Evolutionary conservation across 2,888 invertebrate genomes (phyloP).

Genomic region (Nemapogon koenigi): DNA sequence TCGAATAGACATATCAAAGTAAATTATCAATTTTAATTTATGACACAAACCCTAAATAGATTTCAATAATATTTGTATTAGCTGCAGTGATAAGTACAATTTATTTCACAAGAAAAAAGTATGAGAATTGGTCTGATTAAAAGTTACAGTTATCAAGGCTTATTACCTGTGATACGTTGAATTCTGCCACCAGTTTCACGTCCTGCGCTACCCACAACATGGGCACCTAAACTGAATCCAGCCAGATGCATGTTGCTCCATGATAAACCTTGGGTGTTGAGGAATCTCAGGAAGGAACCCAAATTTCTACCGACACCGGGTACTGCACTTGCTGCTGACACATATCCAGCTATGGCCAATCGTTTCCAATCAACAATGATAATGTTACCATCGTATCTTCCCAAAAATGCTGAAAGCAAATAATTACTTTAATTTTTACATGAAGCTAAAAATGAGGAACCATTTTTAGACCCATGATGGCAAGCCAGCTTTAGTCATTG

Average conservation of each 20-base stretch:
- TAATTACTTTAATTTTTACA: too few species aligned
- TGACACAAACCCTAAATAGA: too few species aligned
- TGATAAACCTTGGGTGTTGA: slow-evolving; percentile 21
- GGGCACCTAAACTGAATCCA: slow-evolving; percentile 37
- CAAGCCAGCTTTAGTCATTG: too few species aligned
- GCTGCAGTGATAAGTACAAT: too few species aligned
- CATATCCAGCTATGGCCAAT: slow-evolving; percentile 26
- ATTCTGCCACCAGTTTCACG: slow-evolving; percentile 25
- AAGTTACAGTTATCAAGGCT: too few species aligned
- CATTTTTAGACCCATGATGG: too few species aligned
- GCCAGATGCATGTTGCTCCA: slow-evolving; percentile 27
- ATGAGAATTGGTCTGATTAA: too few species aligned
- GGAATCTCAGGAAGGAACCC: slow-evolving; percentile 28
- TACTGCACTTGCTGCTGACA: slow-evolving; percentile 26
- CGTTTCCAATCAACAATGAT: slow-evolving; percentile 34
- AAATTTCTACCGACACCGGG: slow-evolving; percentile 29
- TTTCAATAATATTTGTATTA: too few species aligned
- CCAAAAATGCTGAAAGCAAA: slow-evolving; percentile 23
- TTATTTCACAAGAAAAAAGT: too few species aligned
- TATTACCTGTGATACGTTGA: slow-evolving; percentile 32
- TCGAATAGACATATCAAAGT: too few species aligned
- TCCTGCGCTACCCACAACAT: slow-evolving; percentile 32
- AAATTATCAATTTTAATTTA: too few species aligned
- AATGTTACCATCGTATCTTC: slow-evolving; percentile 26
- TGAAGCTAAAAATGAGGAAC: too few species aligned